A percentile compares a stretch with the other conserved stretches of the same genome.
These are phyloP conservation scores for Aurelia aurita DNA, from an alignment of 30 jellyfish, hydroid and myxozoan genomes.

Conservation along the genomic window DNA sequence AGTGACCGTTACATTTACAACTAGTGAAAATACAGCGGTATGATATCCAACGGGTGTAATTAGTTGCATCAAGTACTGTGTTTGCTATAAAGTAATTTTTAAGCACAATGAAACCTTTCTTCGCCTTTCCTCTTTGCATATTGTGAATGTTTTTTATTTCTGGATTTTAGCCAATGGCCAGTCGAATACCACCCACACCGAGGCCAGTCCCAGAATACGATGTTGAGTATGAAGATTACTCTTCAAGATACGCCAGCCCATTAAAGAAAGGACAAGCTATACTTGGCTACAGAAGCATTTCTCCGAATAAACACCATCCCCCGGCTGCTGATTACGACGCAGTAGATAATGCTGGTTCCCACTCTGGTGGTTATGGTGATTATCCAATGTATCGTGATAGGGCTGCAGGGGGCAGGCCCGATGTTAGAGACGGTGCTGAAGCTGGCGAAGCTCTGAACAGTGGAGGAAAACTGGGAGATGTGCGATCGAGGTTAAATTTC, in stretches of 20 bases:
- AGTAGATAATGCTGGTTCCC: slow-evolving; percentile 44
- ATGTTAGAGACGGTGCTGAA: slow-evolving; percentile 73
- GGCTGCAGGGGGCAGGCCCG: slow-evolving; percentile 66
- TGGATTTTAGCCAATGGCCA: slow-evolving; percentile 60
- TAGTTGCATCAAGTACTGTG: no score
- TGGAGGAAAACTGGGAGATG: neutral
- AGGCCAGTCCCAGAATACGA: slow-evolving; percentile 59
- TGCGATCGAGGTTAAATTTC: slow-evolving; percentile 43
- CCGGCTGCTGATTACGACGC: slow-evolving; percentile 37
- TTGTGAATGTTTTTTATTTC: no score
- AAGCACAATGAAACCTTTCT: no score
- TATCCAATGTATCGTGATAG: slow-evolving; percentile 22
- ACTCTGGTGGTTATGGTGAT: slow-evolving; percentile 8
- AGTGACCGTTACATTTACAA: no score
- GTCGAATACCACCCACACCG: slow-evolving; percentile 40
- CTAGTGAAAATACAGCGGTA: no score
- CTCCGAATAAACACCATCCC: slow-evolving; percentile 68
- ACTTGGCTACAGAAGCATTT: slow-evolving; percentile 80
- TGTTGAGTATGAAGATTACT: slow-evolving; percentile 67
- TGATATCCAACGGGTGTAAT: no score
- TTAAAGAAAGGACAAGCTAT: slow-evolving; percentile 51
- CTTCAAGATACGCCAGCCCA: slow-evolving; percentile 66
- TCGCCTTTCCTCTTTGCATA: no score
- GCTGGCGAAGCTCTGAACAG: slow-evolving; percentile 34
- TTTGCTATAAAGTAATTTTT: no score